Conservation (phyloP, 2,888 invertebrate genomes). For the Unio delphinus region DNA sequence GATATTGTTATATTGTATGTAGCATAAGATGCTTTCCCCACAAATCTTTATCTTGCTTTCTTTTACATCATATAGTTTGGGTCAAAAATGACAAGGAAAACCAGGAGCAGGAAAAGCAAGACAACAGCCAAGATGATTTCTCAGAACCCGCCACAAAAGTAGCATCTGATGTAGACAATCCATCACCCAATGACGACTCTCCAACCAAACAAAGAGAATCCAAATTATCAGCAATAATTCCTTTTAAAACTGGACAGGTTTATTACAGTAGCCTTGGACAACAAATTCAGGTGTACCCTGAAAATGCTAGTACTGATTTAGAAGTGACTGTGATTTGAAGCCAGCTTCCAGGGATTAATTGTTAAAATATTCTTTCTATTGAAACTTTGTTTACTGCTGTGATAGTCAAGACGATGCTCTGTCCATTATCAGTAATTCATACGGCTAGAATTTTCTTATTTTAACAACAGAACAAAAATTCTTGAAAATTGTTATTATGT, state of each 20-base stretch:
- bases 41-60: too few relatives aligned
- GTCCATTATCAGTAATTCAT: too few relatives aligned
- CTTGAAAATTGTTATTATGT: too few relatives aligned
- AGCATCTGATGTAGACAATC: constrained; percentile 4
- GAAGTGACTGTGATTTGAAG: constrained; percentile 20
- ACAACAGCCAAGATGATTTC: constrained; percentile 12
- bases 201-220: background rate
- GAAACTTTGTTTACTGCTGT: too few relatives aligned
- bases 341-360: too few relatives aligned
- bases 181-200: background rate
- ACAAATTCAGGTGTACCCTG: constrained; percentile 88
- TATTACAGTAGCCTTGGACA: constrained; percentile 93
- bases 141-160: background rate
- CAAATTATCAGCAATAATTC: too few relatives aligned
- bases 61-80: constrained; percentile 9
- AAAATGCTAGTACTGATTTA: constrained; percentile 36
- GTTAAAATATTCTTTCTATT: too few relatives aligned
- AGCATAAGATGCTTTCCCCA: too few relatives aligned
- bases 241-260: constrained; percentile 79
- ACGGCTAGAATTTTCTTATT: too few relatives aligned
- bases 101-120: constrained; percentile 86
- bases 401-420: too few relatives aligned
- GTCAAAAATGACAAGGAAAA: constrained; percentile 16
- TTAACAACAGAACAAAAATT: too few relatives aligned
- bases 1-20: too few relatives aligned